These are phyloP conservation scores for Acanthosepion pharaonis DNA, from an alignment of 2,888 invertebrate genomes.

Conservation along the genomic window DNA sequence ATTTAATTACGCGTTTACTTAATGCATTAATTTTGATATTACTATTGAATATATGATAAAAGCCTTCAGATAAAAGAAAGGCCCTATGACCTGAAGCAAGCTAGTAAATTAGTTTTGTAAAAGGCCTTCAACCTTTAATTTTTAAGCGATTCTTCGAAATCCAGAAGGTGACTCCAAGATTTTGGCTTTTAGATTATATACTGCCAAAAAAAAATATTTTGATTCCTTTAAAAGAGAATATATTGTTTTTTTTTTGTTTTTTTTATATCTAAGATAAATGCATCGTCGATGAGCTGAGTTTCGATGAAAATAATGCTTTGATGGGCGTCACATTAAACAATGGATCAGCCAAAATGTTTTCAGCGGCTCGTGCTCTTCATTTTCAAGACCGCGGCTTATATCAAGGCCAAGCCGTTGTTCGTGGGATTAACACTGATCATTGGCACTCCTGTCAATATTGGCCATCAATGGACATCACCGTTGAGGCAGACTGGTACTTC, in stretches of 20 bases:
- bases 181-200: background rate
- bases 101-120: no score
- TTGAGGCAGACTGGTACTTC: conserved; percentile 63
- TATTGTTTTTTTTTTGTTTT: no score
- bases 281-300: background rate
- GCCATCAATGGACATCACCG: conserved; percentile 54
- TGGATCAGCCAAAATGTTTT: background rate
- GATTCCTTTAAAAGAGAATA: background rate
- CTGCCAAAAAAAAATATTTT: background rate
- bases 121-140: no score
- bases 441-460: conserved; percentile 62
- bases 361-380: conserved; percentile 35
- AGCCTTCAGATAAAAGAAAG: no score
- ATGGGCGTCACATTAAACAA: conserved; percentile 38
- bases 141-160: no score
- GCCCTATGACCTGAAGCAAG: no score
- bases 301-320: background rate
- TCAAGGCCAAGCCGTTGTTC: conserved; percentile 54
- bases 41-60: no score
- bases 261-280: background rate
- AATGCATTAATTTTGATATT: no score
- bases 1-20: no score
- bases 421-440: conserved; percentile 58
- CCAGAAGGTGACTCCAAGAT: no score
- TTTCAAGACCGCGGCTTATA: conserved; percentile 50